Evolutionary conservation across 2,797 vertebrate genomes (phyloP), one percentile per base, ranked within the genome.

Genomic region (Brachyrhaphis roseni): DNA sequence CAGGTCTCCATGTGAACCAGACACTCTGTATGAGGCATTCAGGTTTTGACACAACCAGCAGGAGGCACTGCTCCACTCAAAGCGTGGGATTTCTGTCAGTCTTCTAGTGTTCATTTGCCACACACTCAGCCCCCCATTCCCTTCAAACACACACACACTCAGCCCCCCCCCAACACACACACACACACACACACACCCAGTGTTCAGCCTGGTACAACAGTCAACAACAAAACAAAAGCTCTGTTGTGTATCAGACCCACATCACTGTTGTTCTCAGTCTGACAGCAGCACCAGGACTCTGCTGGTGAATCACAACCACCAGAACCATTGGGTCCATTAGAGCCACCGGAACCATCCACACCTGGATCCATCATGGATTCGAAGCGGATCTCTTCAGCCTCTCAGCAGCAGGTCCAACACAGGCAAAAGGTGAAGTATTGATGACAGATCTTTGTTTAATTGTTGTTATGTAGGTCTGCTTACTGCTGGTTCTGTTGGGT

Each of bases 181-280:
- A 76, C 77, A 49, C 82, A 78, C 80, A 43, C 78, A 77, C 84
- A 68, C 86, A 70, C 84, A 55, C 66, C 3, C 77, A 75, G 28
- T 62, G 82, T 84, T 76, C 84, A 83, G 90, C 93, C 95, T 96
- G 96, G 96, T 96, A 96, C 95, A 93, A 95, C 93, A 93, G 91
- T 87, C 91, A 94, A 95, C 95, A 96, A 96, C 89, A 78, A 92
- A 89, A 96, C 95, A 96, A 95, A 93, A 92, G 86, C 51, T 81
- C 84, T 88, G 45, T 86, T 90, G 94, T 95, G 84, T 74, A 72
- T 82, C 79, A 84, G 83, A 90, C 75, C 73, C 86, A 82, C 90
- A 82, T 64, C 81, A 31, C 79, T 83, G 86, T 86, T 74, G 47
- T 75, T 75, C 73, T 88, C 90, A 90, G 87, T 86, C 89, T 91